phyloP scores from a whole-genome alignment of 2,797 vertebrate genomes.

The Gobio occitaniae region DNA sequence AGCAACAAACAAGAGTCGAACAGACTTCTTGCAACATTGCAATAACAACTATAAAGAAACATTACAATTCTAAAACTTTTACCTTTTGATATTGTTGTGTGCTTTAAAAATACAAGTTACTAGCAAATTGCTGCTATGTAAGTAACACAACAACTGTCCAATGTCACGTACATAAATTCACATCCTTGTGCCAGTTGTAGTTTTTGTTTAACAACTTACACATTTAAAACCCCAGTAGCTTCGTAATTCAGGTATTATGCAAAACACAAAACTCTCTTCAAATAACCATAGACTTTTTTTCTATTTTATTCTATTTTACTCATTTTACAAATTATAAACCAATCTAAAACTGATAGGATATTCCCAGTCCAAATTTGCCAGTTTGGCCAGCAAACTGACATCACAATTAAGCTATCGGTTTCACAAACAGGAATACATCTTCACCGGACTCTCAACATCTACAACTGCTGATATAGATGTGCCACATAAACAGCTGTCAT shows the following conservation, averaged over 20 bases:
- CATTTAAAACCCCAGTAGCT: background rate
- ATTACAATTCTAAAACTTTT: background rate
- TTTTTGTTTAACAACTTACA: background rate
- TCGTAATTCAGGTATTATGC: background rate
- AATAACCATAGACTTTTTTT: background rate
- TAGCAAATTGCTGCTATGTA: background rate
- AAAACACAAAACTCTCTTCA: background rate
- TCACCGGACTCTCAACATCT: background rate
- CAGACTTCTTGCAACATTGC: background rate
- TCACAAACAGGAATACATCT: background rate
- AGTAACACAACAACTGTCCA: background rate
- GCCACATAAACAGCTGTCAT: constrained; percentile 5
- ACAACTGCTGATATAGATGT: constrained; percentile 15
- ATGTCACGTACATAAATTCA: background rate
- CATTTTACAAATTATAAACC: background rate
- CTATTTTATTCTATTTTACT: too few species aligned
- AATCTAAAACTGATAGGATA: background rate
- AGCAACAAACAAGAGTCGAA: background rate
- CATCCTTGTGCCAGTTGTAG: background rate
- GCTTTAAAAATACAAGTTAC: background rate
- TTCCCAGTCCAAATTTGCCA: background rate
- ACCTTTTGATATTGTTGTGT: background rate
- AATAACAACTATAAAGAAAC: background rate
- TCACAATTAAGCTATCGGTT: background rate
- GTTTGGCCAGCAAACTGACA: background rate